Conservation (phyloP, 2,888 invertebrate species). For the Perdita meconis region DNA sequence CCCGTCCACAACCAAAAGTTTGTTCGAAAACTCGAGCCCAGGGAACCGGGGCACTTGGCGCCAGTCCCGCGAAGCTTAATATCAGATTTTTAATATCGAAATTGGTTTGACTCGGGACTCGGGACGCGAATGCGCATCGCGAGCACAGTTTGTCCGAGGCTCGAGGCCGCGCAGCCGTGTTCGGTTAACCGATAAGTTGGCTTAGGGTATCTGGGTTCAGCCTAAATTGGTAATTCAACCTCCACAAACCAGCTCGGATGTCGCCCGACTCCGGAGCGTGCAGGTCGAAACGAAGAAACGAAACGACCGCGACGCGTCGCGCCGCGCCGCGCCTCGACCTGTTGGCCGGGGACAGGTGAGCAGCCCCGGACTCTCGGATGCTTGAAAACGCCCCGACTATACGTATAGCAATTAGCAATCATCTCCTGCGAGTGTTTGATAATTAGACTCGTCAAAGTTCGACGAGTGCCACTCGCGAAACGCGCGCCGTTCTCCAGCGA, state of each 20-base stretch:
- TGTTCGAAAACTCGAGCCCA: neutral
- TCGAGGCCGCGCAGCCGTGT: constrained; percentile 6
- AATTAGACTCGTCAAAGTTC: too few relatives aligned
- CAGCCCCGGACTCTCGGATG: too few relatives aligned
- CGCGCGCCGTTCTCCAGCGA: too few relatives aligned
- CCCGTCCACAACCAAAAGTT: neutral
- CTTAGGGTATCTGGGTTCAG: constrained; percentile 43
- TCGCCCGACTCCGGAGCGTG: constrained; percentile 14
- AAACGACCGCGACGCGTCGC: neutral
- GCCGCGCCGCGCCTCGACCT: neutral
- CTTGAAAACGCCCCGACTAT: too few relatives aligned
- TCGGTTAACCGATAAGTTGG: constrained; percentile 35
- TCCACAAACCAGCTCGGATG: constrained; percentile 26
- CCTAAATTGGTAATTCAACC: constrained; percentile 57
- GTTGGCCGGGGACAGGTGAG: too few relatives aligned
- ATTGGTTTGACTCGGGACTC: constrained; percentile 2
- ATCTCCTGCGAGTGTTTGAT: too few relatives aligned
- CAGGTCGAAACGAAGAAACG: neutral
- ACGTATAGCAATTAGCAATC: too few relatives aligned
- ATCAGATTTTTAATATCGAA: constrained; percentile 38
- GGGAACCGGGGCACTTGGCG: too few relatives aligned
- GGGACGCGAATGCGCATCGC: constrained; percentile 10
- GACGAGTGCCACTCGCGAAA: too few relatives aligned
- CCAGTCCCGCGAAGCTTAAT: neutral
- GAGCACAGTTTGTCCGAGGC: constrained; percentile 8